Conservation (phyloP, 2,888 invertebrate genomes). For the Steinernema hermaphroditum region DNA sequence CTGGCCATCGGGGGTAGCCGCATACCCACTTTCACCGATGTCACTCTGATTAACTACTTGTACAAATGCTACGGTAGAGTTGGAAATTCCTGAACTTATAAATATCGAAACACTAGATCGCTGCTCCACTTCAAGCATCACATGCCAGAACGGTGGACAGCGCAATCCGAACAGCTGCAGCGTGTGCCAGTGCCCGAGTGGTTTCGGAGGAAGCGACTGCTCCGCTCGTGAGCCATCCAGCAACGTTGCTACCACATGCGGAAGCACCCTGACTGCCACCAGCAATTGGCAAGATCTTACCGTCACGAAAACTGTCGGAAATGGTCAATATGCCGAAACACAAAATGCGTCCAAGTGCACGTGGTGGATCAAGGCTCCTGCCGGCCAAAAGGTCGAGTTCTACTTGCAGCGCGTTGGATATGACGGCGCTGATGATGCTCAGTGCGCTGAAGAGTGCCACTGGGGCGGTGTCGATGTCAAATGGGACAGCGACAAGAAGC, state of each 20-base stretch:
- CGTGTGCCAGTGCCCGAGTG: constrained; percentile 2
- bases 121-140: not conserved
- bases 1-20: no score
- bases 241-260: not conserved
- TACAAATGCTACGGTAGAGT: not conserved
- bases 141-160: not conserved
- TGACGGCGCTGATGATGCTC: not conserved
- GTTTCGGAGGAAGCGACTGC: not conserved
- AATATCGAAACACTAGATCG: not conserved
- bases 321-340: not conserved
- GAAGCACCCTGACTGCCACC: not conserved
- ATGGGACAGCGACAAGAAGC: not conserved
- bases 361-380: not conserved
- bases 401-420: not conserved
- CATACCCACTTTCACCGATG: no score
- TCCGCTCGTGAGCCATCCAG: not conserved
- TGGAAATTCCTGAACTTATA: no score
- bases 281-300: not conserved
- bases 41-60: no score
- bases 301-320: not conserved
- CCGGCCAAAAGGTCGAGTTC: not conserved
- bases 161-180: not conserved
- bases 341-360: not conserved
- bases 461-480: not conserved
- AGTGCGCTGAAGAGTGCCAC: not conserved